These are phyloP conservation scores for Drosophila eohydei DNA, from an alignment of 2,888 invertebrate species.

Conservation along the genomic window DNA sequence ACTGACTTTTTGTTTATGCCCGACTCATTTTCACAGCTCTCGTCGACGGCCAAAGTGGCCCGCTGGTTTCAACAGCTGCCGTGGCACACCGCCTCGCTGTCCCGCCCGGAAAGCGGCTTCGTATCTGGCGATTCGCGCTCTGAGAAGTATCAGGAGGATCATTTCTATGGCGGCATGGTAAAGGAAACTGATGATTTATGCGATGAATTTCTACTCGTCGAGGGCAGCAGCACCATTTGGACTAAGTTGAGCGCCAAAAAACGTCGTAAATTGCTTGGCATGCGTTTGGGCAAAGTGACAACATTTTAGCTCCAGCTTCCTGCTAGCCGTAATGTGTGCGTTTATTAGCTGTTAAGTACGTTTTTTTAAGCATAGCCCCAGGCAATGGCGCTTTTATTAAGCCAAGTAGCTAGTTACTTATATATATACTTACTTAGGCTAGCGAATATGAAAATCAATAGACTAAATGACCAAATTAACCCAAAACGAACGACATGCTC, in stretches of 20 bases:
- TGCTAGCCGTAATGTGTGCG: conserved; percentile 69
- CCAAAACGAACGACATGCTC: conserved; percentile 73
- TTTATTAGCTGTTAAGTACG: conserved; percentile 78
- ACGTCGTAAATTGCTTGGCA: conserved; percentile 88
- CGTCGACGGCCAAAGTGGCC: conserved; percentile 91
- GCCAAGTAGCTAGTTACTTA: conserved; percentile 45
- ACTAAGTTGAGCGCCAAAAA: conserved; percentile 90
- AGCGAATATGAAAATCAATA: conserved; percentile 70
- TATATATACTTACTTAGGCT: conserved; percentile 42
- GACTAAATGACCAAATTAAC: conserved; percentile 75
- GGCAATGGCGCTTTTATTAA: conserved; percentile 30
- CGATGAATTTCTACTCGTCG: conserved; percentile 88
- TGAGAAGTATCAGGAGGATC: conserved; percentile 86
- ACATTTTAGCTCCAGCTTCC: conserved; percentile 86
- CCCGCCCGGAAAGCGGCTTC: conserved; percentile 92
- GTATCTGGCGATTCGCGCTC: conserved; percentile 88
- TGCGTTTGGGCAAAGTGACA: conserved; percentile 90
- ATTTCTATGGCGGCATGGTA: conserved; percentile 78
- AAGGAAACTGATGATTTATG: conserved; percentile 85
- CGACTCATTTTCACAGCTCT: conserved; percentile 86
- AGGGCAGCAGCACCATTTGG: conserved; percentile 88
- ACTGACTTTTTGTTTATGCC: conserved; percentile 59
- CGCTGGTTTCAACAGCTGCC: conserved; percentile 91
- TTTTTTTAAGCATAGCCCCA: conserved; percentile 39
- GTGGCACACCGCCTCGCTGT: conserved; percentile 87